A percentile compares a stretch with the other conserved stretches of the same genome.
Evolutionary conservation across 2,797 vertebrate species (phyloP).

Genomic region (Alauda arvensis): DNA sequence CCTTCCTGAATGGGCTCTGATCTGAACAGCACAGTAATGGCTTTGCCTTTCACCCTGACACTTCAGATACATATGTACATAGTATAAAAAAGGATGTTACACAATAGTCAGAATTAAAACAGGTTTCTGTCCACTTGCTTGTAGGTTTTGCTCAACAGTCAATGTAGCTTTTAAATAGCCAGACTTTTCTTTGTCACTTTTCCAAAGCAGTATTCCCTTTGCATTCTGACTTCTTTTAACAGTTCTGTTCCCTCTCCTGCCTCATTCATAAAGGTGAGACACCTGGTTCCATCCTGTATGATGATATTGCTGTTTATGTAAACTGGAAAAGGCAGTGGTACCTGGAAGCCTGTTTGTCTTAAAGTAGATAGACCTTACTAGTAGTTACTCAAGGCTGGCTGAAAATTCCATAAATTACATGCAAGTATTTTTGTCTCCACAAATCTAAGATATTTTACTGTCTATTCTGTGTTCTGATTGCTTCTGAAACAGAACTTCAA

Average conservation of each 20-base stretch:
- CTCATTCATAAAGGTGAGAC: not conserved
- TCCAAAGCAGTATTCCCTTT: not conserved
- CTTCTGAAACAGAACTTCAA: not conserved
- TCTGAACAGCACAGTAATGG: not conserved
- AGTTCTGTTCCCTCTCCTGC: not conserved
- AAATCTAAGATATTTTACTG: not conserved
- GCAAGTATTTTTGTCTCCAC: not conserved
- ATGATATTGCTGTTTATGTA: not conserved
- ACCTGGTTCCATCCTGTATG: not conserved
- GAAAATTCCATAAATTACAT: not conserved
- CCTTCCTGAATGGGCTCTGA: not conserved
- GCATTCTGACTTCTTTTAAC: not conserved
- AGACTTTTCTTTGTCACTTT: not conserved
- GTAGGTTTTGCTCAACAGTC: not conserved
- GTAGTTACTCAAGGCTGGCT: not conserved
- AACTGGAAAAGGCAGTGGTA: not conserved
- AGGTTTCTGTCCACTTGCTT: not conserved
- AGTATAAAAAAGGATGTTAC: not conserved
- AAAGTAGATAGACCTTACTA: not conserved
- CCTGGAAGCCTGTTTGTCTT: not conserved
- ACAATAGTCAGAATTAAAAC: not conserved
- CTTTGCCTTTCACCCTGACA: not conserved
- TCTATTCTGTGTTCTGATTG: not conserved
- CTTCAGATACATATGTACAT: not conserved
- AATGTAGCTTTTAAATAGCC: not conserved